Conservation (phyloP, 2,888 invertebrate genomes). For the Phaedon cochleariae region DNA sequence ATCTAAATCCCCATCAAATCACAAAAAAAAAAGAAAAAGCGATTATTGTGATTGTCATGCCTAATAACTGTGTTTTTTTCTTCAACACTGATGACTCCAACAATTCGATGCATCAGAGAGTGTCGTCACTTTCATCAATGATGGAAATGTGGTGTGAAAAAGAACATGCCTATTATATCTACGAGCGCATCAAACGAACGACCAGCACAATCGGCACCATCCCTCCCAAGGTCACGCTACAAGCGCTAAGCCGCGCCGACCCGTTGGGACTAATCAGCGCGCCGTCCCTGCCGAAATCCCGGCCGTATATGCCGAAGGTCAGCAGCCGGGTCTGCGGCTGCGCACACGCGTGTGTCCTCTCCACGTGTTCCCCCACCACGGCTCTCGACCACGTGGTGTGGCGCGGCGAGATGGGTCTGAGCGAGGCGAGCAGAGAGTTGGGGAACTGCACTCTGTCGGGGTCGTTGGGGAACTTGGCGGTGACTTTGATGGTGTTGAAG, state of each 20-base stretch:
- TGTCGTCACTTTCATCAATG: no score
- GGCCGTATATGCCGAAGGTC: slow-evolving; percentile 66
- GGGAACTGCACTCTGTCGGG: slow-evolving; percentile 63
- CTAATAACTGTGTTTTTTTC: no score
- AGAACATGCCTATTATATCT: no score
- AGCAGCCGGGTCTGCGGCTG: slow-evolving; percentile 62
- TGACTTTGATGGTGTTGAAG: slow-evolving; percentile 64
- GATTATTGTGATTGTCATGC: no score
- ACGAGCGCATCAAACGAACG: no score
- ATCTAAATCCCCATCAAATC: no score
- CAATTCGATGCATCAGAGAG: no score
- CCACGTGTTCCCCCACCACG: slow-evolving; percentile 23
- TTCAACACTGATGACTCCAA: no score
- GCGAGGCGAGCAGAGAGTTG: slow-evolving; percentile 63
- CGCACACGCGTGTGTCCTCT: slow-evolving; percentile 53
- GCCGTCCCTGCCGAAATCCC: slow-evolving; percentile 63
- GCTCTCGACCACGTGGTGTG: slow-evolving; percentile 41
- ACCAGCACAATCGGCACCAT: neutral
- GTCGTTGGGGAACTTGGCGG: slow-evolving; percentile 60
- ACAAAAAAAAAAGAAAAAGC: no score
- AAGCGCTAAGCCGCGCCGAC: neutral
- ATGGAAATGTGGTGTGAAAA: no score
- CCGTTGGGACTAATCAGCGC: neutral
- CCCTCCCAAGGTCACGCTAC: neutral
- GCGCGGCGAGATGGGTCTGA: slow-evolving; percentile 62